phyloP scores from a whole-genome alignment of 2,888 invertebrate genomes.

The Habroteleia sp. region DNA sequence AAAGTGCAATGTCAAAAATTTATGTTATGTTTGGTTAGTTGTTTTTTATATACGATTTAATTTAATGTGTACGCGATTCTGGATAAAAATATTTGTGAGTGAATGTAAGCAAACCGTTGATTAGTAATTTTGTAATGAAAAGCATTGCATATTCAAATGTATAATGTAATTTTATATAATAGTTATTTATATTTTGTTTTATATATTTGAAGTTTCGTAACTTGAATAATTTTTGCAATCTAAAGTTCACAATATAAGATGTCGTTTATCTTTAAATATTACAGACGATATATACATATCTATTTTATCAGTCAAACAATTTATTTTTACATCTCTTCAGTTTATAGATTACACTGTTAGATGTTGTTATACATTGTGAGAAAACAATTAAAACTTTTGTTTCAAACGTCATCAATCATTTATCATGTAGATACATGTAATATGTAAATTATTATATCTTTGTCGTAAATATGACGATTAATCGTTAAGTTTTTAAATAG shows the following conservation, averaged over 20 bases:
- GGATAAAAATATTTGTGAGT: too few relatives aligned
- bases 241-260: neutral
- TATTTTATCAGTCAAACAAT: neutral
- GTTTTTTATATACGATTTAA: too few relatives aligned
- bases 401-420: too few relatives aligned
- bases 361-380: neutral
- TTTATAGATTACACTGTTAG: neutral
- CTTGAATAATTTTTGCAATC: neutral
- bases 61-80: too few relatives aligned
- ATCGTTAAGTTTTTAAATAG: neutral
- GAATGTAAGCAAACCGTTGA: too few relatives aligned
- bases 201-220: neutral
- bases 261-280: neutral
- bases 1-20: too few relatives aligned
- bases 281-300: neutral
- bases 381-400: neutral
- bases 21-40: too few relatives aligned
- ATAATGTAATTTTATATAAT: conserved; percentile 3
- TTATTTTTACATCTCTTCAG: conserved; percentile 1
- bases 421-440: neutral
- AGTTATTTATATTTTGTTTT: neutral
- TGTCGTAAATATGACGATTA: neutral
- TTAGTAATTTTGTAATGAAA: too few relatives aligned
- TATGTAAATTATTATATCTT: conserved; percentile 3
- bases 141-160: too few relatives aligned